Evolutionary conservation across 23 tunicate species (phyloP).

Genomic region (Halocynthia aurantium): DNA sequence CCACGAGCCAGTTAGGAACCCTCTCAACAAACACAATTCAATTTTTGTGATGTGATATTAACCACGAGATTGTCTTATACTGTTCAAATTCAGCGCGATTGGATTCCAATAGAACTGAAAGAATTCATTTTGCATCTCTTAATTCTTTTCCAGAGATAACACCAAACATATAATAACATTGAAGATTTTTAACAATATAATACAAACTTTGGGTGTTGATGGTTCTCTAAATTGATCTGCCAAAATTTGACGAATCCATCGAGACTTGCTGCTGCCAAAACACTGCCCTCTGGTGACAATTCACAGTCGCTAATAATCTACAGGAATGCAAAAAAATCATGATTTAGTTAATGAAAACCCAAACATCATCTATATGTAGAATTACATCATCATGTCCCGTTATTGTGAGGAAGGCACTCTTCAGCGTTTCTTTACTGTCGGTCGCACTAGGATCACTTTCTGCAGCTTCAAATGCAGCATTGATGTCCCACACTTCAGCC

Average conservation of each 20-base stretch:
- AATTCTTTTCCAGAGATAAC: neutral
- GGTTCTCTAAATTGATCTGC: slow-evolving; percentile 53
- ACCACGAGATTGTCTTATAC: neutral
- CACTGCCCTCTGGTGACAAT: slow-evolving; percentile 78
- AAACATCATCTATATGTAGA: neutral
- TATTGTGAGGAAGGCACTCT: slow-evolving; percentile 22
- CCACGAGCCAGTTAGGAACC: too few species aligned
- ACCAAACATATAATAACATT: neutral
- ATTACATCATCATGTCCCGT: slow-evolving; percentile 42
- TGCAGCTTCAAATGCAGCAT: slow-evolving; percentile 28
- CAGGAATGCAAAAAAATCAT: neutral
- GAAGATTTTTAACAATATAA: neutral
- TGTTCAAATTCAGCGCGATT: neutral
- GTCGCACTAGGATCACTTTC: slow-evolving; percentile 12
- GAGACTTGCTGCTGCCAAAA: slow-evolving; percentile 59
- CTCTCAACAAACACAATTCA: too few species aligned
- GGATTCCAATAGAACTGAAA: neutral
- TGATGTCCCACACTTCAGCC: slow-evolving; percentile 89
- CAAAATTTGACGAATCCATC: slow-evolving; percentile 86
- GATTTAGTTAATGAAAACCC: too few species aligned
- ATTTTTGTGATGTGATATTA: neutral
- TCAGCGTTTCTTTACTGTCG: neutral
- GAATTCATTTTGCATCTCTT: neutral
- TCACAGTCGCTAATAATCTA: slow-evolving; percentile 85
- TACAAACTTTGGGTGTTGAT: slow-evolving; percentile 48